phyloP scores from a whole-genome alignment of 2,797 vertebrate genomes.

The Gephyroberyx darwinii region DNA sequence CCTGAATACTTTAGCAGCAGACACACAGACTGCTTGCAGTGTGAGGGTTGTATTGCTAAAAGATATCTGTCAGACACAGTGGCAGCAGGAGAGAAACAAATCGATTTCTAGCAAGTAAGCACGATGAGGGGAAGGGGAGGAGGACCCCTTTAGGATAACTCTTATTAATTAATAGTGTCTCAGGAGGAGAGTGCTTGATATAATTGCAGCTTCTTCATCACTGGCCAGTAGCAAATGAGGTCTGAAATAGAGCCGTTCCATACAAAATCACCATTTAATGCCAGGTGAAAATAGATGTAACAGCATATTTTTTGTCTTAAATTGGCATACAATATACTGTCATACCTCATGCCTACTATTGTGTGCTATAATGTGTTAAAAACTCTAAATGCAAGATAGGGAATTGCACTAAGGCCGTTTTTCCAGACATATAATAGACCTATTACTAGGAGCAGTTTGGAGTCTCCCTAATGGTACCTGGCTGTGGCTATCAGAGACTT shows the following conservation, averaged over 20 bases:
- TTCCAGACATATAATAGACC: constrained; percentile 58
- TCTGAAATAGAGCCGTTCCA: constrained; percentile 61
- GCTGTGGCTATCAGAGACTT: constrained; percentile 60
- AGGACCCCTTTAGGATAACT: constrained; percentile 63
- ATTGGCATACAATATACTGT: no score
- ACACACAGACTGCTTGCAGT: constrained; percentile 63
- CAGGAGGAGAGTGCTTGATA: constrained; percentile 70
- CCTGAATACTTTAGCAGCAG: constrained; percentile 55
- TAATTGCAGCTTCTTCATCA: constrained; percentile 49
- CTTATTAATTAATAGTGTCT: constrained; percentile 82
- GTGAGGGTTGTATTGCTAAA: constrained; percentile 58
- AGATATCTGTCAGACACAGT: constrained; percentile 72
- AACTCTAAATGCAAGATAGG: constrained; percentile 44
- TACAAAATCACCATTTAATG: constrained; percentile 58
- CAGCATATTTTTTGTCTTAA: not conserved
- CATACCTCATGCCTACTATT: no score
- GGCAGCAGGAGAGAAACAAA: constrained; percentile 72
- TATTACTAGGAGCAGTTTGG: constrained; percentile 57
- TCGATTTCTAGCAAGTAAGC: constrained; percentile 78
- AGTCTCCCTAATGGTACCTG: constrained; percentile 57
- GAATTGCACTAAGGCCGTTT: constrained; percentile 47
- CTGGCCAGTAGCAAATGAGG: constrained; percentile 57
- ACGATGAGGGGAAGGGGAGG: constrained; percentile 69
- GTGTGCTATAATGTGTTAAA: no score
- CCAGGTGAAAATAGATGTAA: constrained; percentile 43